Percentiles rank a stretch among this genome's conserved stretches.
Conservation (phyloP, 2,888 invertebrate genomes). For the Carterocephalus palaemon region DNA sequence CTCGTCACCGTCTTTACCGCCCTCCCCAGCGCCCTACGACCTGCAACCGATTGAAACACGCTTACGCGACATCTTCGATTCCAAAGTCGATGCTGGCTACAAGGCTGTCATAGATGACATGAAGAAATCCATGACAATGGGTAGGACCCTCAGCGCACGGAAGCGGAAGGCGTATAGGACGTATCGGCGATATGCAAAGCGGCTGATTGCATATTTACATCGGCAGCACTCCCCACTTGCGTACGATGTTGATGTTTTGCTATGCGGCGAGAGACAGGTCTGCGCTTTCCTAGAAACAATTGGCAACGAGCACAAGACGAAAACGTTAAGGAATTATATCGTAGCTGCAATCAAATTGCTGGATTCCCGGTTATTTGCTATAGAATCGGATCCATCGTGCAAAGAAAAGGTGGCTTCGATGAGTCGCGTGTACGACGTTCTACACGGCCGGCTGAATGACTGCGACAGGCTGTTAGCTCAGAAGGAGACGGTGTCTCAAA, state of each 20-base stretch:
- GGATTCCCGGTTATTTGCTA: conserved; percentile 71
- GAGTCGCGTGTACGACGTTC: conserved; percentile 69
- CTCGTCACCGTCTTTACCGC: conserved; percentile 67
- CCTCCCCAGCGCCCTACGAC: conserved; percentile 69
- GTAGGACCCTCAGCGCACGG: conserved; percentile 63
- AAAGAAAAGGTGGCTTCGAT: conserved; percentile 74
- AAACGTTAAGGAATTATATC: conserved; percentile 71
- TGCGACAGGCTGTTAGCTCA: conserved; percentile 66
- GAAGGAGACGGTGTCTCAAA: conserved; percentile 48
- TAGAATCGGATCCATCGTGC: conserved; percentile 71
- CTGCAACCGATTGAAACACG: conserved; percentile 69
- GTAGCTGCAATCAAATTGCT: conserved; percentile 73
- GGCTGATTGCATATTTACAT: conserved; percentile 69
- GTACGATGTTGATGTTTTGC: conserved; percentile 70
- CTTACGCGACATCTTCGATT: conserved; percentile 69
- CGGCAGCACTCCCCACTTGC: conserved; percentile 73
- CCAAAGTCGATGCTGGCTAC: conserved; percentile 75
- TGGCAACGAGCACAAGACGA: conserved; percentile 69
- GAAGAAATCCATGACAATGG: conserved; percentile 77
- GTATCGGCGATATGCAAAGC: conserved; percentile 71
- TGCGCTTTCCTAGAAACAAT: conserved; percentile 71
- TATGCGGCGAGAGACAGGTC: conserved; percentile 71
- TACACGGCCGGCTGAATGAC: conserved; percentile 66
- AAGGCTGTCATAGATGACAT: conserved; percentile 76
- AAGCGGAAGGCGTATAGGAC: conserved; percentile 73